phyloP scores from a whole-genome alignment of 1,140 invertebrate species.

The Micrasema minimum region DNA sequence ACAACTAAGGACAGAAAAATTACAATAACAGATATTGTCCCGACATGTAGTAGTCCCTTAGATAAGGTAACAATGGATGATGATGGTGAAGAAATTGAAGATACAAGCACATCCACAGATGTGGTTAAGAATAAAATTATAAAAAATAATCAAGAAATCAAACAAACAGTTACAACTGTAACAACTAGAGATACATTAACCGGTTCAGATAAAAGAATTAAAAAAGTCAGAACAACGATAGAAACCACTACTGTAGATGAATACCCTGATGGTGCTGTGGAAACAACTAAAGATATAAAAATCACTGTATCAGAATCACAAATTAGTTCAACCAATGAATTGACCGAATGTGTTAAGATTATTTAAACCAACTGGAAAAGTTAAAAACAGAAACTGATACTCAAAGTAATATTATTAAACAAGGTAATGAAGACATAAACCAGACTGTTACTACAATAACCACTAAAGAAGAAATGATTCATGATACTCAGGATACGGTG shows the following conservation, averaged over 20 bases:
- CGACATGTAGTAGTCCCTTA: slow-evolving; percentile 53
- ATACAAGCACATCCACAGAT: slow-evolving; percentile 60
- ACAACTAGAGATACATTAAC: slow-evolving; percentile 64
- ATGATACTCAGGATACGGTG: slow-evolving; percentile 59
- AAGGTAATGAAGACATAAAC: slow-evolving; percentile 59
- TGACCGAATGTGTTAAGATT: slow-evolving; percentile 61
- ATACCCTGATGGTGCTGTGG: slow-evolving; percentile 63
- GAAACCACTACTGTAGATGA: slow-evolving; percentile 66
- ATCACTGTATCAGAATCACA: slow-evolving; percentile 66
- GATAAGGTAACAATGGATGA: slow-evolving; percentile 54
- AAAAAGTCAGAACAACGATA: slow-evolving; percentile 62
- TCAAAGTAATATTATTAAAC: slow-evolving; percentile 58
- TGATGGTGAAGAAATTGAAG: slow-evolving; percentile 62
- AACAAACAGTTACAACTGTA: slow-evolving; percentile 62
- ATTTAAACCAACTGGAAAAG: slow-evolving; percentile 60
- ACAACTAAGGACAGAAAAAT: slow-evolving; percentile 61
- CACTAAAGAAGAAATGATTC: slow-evolving; percentile 64
- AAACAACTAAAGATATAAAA: slow-evolving; percentile 67
- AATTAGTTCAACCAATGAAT: slow-evolving; percentile 62
- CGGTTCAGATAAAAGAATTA: slow-evolving; percentile 60
- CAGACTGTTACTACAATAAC: slow-evolving; percentile 62
- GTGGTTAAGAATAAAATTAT: slow-evolving; percentile 60
- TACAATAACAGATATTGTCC: slow-evolving; percentile 58
- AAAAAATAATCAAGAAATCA: slow-evolving; percentile 58
- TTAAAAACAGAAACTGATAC: slow-evolving; percentile 62